These are phyloP conservation scores for Elaphurus davidianus DNA, from an alignment of 2,113 vertebrate species.

Conservation along the genomic window DNA sequence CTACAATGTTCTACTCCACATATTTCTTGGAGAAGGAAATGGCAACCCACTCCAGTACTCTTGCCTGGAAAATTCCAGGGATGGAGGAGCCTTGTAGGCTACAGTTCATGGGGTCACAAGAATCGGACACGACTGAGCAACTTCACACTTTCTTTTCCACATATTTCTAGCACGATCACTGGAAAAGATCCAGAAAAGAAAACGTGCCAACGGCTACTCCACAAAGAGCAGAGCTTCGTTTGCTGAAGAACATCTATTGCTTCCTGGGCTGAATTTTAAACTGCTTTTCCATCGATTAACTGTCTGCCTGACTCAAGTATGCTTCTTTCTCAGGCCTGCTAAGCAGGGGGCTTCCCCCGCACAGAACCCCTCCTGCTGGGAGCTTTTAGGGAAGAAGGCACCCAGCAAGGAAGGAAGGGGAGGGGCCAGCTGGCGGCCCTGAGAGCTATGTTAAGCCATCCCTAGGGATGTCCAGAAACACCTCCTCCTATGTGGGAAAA, in stretches of 20 bases:
- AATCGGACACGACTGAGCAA: not conserved
- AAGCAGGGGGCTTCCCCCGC: not conserved
- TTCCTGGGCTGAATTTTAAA: not conserved
- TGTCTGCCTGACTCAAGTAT: not conserved
- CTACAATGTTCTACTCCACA: not conserved
- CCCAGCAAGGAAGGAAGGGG: not conserved
- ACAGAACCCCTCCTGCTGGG: not conserved
- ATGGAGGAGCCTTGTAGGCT: not conserved
- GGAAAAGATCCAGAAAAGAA: not conserved
- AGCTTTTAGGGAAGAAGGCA: not conserved
- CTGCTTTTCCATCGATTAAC: constrained; percentile 20
- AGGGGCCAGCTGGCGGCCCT: rapidly evolving
- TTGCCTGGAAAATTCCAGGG: not conserved
- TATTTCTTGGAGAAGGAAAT: not conserved
- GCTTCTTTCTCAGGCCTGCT: not conserved
- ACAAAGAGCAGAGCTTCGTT: not conserved
- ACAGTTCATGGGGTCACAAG: not conserved
- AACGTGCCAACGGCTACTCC: not conserved
- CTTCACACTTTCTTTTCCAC: not conserved
- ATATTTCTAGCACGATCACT: not conserved
- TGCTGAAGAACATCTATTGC: not conserved
- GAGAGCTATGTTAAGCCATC: not conserved
- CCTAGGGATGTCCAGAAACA: not conserved
- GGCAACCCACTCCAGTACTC: not conserved
- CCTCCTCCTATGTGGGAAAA: not conserved